phyloP scores from a whole-genome alignment of 2,797 vertebrate species.

The Odontamblyopus lacepedii region DNA sequence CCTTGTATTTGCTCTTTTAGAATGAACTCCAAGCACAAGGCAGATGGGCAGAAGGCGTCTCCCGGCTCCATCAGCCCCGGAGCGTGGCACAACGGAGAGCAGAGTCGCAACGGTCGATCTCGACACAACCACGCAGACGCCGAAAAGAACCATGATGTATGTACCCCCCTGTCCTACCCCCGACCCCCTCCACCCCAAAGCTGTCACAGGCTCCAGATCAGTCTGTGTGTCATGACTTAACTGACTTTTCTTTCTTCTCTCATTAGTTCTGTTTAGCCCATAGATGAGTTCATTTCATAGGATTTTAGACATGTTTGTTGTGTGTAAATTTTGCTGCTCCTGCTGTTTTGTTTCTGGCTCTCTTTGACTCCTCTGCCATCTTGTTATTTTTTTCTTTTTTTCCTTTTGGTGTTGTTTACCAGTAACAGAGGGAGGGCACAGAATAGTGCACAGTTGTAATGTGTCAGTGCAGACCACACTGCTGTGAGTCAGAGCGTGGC shows the following conservation, averaged over 20 bases:
- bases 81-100: conserved; percentile 90
- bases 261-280: conserved; percentile 45
- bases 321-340: conserved; percentile 44
- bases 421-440: conserved; percentile 43
- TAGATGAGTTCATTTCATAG: conserved; percentile 32
- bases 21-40: conserved; percentile 85
- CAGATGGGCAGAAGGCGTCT: conserved; percentile 82
- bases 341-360: conserved; percentile 67
- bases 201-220: conserved; percentile 59
- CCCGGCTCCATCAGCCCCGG: conserved; percentile 77
- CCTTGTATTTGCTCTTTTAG: conserved; percentile 62
- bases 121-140: conserved; percentile 75
- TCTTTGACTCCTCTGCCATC: conserved; percentile 57
- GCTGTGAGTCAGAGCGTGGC: conserved; percentile 25
- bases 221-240: conserved; percentile 53
- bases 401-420: conserved; percentile 44
- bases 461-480: conserved; percentile 25
- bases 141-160: conserved; percentile 90
- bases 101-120: conserved; percentile 83
- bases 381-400: conserved; percentile 32
- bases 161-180: conserved; percentile 83
- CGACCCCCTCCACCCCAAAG: conserved; percentile 42
- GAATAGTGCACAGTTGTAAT: conserved; percentile 35
- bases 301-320: conserved; percentile 34
- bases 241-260: conserved; percentile 36